Percentiles rank a stretch among this genome's conserved stretches.
These are phyloP conservation scores for Notolepis coatsorum DNA, from an alignment of 2,797 vertebrate genomes.

Conservation along the genomic window DNA sequence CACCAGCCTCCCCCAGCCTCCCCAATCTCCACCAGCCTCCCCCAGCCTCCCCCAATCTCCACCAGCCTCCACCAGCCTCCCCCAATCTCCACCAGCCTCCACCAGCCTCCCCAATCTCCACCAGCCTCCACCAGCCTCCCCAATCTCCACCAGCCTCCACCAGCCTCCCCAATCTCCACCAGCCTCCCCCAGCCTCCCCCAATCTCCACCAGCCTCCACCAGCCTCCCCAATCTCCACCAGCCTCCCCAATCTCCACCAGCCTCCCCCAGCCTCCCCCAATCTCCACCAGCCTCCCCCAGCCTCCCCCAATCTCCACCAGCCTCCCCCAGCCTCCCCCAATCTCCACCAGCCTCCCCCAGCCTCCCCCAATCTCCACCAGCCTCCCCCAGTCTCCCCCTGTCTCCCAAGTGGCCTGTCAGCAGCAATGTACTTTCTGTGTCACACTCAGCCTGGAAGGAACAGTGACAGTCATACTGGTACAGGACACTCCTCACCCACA, in stretches of 20 bases:
- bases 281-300: constrained; percentile 46
- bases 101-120: constrained; percentile 40
- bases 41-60: constrained; percentile 41
- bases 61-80: too few species aligned
- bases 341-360: too few species aligned
- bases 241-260: too few species aligned
- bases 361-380: too few species aligned
- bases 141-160: too few species aligned
- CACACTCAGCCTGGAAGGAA: background rate
- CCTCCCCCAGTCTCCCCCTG: constrained; percentile 50
- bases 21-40: constrained; percentile 45
- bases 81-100: constrained; percentile 45
- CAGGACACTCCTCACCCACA: constrained; percentile 38
- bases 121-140: too few species aligned
- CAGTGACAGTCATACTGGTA: constrained; percentile 52
- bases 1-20: too few species aligned
- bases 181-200: constrained; percentile 48
- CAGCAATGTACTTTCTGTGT: constrained; percentile 2
- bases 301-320: constrained; percentile 39
- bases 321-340: too few species aligned
- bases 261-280: too few species aligned
- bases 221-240: too few species aligned
- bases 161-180: too few species aligned
- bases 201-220: too few species aligned
- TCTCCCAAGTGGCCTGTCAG: constrained; percentile 43